Evolutionary conservation across 2,113 vertebrate genomes (phyloP).

Genomic region (Sylvilagus bachmani): DNA sequence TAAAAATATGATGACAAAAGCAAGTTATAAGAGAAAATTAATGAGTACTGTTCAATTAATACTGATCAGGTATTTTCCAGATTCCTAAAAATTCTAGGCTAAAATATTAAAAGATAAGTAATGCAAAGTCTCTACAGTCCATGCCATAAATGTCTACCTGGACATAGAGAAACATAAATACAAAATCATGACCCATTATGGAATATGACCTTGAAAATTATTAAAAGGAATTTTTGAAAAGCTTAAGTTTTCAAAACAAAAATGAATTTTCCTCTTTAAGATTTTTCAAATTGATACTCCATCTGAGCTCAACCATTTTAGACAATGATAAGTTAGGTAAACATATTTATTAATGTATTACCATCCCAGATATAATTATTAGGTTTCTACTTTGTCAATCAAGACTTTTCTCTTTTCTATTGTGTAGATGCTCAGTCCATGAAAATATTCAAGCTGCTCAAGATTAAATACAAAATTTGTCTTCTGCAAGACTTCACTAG

Average conservation of each 20-base stretch:
- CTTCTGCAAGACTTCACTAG: not conserved
- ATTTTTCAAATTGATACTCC: not conserved
- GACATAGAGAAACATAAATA: not conserved
- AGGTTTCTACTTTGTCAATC: not conserved
- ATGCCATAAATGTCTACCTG: not conserved
- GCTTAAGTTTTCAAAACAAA: not conserved
- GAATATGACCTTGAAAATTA: not conserved
- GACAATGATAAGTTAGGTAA: not conserved
- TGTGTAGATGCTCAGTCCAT: not conserved
- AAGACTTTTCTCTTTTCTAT: not conserved
- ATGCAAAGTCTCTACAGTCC: not conserved
- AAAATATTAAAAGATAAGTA: not conserved
- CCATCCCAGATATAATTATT: not conserved
- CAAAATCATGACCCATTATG: not conserved
- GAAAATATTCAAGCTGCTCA: not conserved
- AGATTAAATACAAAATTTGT: not conserved
- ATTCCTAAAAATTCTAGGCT: not conserved
- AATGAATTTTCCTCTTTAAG: not conserved
- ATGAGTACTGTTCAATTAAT: not conserved
- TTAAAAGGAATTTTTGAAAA: not conserved
- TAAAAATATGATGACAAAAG: not conserved
- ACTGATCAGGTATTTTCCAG: not conserved
- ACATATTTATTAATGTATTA: not conserved
- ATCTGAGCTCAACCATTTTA: not conserved
- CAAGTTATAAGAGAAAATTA: not conserved